A percentile compares a stretch with the other conserved stretches of the same genome.
These are phyloP conservation scores for Nycticebus coucang DNA, from an alignment of 2,113 vertebrate species.

Conservation along the genomic window DNA sequence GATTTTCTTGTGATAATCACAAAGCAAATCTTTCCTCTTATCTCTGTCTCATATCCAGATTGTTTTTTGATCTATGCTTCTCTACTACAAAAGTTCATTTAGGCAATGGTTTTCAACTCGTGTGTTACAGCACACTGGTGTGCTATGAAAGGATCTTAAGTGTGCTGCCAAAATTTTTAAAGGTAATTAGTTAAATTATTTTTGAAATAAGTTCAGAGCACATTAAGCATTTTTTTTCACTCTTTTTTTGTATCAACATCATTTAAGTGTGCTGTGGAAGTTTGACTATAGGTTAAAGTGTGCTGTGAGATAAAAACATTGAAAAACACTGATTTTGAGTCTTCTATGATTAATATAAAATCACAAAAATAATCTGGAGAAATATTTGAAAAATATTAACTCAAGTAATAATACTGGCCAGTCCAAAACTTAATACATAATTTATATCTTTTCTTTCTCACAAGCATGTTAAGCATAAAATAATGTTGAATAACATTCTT, in stretches of 20 bases:
- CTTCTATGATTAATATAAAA: background rate
- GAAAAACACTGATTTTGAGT: background rate
- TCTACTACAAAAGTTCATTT: background rate
- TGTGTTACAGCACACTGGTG: too few relatives aligned
- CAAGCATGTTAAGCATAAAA: background rate
- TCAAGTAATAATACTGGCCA: background rate
- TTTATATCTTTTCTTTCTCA: background rate
- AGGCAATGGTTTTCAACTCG: background rate
- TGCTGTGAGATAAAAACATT: too few relatives aligned
- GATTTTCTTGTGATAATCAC: background rate
- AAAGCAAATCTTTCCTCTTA: background rate
- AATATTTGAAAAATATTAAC: background rate
- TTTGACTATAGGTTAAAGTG: too few relatives aligned
- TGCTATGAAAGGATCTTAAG: too few relatives aligned
- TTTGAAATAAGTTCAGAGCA: too few relatives aligned
- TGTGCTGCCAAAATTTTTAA: too few relatives aligned
- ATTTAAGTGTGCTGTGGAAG: too few relatives aligned
- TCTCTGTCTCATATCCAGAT: background rate
- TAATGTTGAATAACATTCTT: background rate
- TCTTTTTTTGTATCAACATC: too few relatives aligned
- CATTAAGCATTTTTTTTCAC: too few relatives aligned
- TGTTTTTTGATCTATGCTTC: background rate
- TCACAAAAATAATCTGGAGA: background rate
- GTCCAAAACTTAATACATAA: background rate
- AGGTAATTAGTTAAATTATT: too few relatives aligned